Percentiles rank a stretch among this genome's conserved stretches.
These are phyloP conservation scores for Chloebia gouldiae DNA, from an alignment of 2,113 vertebrate genomes.

Conservation along the genomic window DNA sequence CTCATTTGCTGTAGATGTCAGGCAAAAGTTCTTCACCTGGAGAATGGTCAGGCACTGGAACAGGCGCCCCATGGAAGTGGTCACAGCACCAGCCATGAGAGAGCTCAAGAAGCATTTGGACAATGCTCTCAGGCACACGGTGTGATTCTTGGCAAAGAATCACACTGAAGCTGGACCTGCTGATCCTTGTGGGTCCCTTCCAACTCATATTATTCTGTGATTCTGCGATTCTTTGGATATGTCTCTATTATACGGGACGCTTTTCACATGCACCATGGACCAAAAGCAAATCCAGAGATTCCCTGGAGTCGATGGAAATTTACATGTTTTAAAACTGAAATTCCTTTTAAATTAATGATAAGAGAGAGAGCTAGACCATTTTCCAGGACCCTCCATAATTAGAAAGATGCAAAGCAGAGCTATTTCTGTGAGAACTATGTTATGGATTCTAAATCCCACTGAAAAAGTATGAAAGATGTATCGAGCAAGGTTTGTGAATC, in stretches of 20 bases:
- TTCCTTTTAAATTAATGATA: background rate
- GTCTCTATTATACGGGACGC: background rate
- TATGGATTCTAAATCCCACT: background rate
- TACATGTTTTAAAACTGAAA: background rate
- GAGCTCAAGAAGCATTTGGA: background rate
- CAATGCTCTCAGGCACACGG: background rate
- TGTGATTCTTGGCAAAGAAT: background rate
- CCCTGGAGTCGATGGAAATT: background rate
- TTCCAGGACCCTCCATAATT: background rate
- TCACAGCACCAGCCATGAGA: background rate
- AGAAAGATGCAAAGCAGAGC: background rate
- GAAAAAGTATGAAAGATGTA: background rate
- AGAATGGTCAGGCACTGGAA: no score
- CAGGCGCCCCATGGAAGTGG: background rate
- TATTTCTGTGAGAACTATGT: background rate
- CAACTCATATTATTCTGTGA: background rate
- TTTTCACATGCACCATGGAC: background rate
- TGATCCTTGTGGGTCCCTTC: no score
- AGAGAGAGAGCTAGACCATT: background rate
- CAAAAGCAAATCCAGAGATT: background rate
- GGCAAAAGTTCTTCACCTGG: background rate
- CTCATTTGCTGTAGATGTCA: background rate
- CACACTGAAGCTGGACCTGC: fast-evolving
- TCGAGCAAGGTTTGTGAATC: background rate
- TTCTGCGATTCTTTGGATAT: background rate